Percentiles rank a stretch among this genome's conserved stretches.
phyloP scores from a whole-genome alignment of 2,888 invertebrate species.

The Eupithecia inturbata region DNA sequence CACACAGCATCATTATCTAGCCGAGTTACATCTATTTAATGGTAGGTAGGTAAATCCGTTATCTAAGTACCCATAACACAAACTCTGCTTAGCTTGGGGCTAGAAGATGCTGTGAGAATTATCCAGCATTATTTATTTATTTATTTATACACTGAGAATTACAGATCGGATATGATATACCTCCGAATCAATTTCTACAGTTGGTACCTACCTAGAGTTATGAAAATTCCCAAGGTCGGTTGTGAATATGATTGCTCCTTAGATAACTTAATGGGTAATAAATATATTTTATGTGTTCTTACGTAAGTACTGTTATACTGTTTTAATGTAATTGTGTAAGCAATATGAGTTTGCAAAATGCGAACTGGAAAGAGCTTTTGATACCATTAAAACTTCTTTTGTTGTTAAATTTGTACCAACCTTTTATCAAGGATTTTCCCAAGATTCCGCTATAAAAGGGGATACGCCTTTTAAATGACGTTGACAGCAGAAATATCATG shows the following conservation, averaged over 20 bases:
- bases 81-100: too few relatives aligned
- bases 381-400: not conserved
- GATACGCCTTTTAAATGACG: not conserved
- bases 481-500: not conserved
- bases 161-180: not conserved
- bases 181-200: not conserved
- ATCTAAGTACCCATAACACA: too few relatives aligned
- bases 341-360: not conserved
- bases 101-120: too few relatives aligned
- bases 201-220: not conserved
- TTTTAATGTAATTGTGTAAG: not conserved
- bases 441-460: not conserved
- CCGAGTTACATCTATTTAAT: too few relatives aligned
- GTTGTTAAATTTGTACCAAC: not conserved
- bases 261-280: constrained; percentile 2
- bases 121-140: too few relatives aligned
- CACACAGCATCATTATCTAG: too few relatives aligned
- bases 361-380: not conserved
- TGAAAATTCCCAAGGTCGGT: not conserved
- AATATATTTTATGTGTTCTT: not conserved
- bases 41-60: too few relatives aligned
- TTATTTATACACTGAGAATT: not conserved
- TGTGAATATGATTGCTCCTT: not conserved
- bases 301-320: not conserved
- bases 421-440: not conserved